A percentile compares a stretch with the other conserved stretches of the same genome.
Conservation (phyloP, 2,797 vertebrate species). For the Chloroceryle inda region DNA sequence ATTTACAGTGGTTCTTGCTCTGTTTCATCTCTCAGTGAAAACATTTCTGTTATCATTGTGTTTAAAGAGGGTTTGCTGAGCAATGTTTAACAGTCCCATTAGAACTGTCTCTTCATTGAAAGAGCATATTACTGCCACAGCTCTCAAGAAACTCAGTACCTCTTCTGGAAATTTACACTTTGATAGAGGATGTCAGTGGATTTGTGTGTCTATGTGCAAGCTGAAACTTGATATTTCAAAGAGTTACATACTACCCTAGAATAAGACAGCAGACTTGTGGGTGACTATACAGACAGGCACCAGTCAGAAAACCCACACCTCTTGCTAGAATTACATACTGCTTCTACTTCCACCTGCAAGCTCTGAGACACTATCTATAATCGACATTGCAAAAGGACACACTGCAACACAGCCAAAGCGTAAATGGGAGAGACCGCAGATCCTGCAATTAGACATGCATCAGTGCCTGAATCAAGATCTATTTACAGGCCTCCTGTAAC, state of each 20-base stretch:
- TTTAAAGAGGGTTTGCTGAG: neutral
- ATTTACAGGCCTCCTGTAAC: neutral
- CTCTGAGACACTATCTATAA: neutral
- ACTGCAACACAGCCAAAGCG: neutral
- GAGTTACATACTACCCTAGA: neutral
- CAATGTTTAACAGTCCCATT: neutral
- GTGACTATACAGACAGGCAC: neutral
- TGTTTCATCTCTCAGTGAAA: neutral
- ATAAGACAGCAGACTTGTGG: neutral
- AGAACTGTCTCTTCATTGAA: neutral
- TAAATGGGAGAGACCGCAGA: neutral
- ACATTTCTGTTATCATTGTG: neutral
- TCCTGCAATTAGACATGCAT: neutral
- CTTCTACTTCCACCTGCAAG: neutral
- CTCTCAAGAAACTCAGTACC: neutral
- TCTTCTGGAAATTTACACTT: neutral
- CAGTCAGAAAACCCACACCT: neutral
- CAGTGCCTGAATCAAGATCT: neutral
- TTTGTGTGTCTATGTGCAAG: neutral
- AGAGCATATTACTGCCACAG: neutral
- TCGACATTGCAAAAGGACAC: neutral
- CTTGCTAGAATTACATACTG: fast-evolving
- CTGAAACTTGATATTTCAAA: neutral
- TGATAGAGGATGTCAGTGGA: neutral
- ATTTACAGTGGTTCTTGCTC: neutral